Evolutionary conservation across 2,888 invertebrate species (phyloP).

Genomic region (Drosophila prostipennis): DNA sequence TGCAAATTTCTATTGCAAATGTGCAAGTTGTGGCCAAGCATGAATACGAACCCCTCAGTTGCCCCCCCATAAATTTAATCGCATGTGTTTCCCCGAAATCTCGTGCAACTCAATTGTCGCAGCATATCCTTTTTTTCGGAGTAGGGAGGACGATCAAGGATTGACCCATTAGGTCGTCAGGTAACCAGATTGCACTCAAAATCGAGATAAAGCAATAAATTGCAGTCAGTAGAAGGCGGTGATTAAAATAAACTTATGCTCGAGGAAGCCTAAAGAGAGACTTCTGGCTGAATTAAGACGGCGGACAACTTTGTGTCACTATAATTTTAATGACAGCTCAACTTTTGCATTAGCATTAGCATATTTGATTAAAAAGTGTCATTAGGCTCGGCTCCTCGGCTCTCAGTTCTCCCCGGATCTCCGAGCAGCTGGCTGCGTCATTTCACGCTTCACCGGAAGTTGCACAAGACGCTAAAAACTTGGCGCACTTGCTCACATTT

Average conservation of each 20-base stretch:
- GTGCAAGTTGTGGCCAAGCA: conserved; percentile 53
- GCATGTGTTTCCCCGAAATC: conserved; percentile 53
- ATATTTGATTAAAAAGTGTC: conserved; percentile 81
- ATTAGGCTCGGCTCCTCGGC: conserved; percentile 54
- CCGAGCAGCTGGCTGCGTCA: conserved; percentile 48
- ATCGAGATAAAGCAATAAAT: neutral
- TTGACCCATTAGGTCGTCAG: conserved; percentile 15
- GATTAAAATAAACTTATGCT: conserved; percentile 19
- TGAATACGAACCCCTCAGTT: neutral
- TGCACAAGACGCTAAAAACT: conserved; percentile 64
- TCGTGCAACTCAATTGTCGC: conserved; percentile 17
- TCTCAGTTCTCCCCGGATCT: neutral
- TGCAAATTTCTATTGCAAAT: conserved; percentile 79
- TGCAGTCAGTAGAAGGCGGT: neutral
- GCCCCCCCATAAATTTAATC: conserved; percentile 59
- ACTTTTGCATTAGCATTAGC: conserved; percentile 74
- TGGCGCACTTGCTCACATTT: conserved; percentile 63
- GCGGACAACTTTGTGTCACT: conserved; percentile 34
- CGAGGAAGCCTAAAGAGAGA: neutral
- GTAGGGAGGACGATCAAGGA: neutral
- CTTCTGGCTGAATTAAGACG: neutral
- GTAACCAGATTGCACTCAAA: neutral
- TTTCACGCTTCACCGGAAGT: conserved; percentile 71
- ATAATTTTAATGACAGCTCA: conserved; percentile 58
- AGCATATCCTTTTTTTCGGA: neutral